Conservation (phyloP, 2,888 invertebrate genomes). For the Brachyptera putata region DNA sequence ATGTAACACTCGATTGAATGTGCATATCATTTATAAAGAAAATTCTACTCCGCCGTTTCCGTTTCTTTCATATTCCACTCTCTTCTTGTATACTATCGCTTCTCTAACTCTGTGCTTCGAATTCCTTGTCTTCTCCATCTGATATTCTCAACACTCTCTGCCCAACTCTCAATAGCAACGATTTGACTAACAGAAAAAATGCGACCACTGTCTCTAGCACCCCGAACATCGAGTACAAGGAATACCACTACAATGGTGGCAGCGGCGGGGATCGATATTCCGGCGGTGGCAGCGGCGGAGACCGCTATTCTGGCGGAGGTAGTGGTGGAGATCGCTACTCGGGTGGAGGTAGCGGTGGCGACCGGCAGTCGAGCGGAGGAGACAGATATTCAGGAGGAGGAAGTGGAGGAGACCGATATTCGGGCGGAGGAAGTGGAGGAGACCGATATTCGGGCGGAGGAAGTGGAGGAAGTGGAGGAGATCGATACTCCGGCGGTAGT, state of each 20-base stretch:
- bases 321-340: slow-evolving; percentile 1
- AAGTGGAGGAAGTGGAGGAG: neutral
- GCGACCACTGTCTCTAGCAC: slow-evolving; percentile 18
- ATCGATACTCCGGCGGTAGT: neutral
- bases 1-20: too few relatives aligned
- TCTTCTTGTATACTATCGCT: too few relatives aligned
- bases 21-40: too few relatives aligned
- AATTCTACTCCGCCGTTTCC: too few relatives aligned
- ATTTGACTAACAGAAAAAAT: neutral
- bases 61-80: too few relatives aligned
- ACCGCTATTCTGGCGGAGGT: too few relatives aligned
- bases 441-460: neutral
- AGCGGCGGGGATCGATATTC: neutral
- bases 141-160: neutral
- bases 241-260: slow-evolving; percentile 23
- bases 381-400: neutral
- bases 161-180: neutral
- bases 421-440: neutral
- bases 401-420: neutral
- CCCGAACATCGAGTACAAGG: slow-evolving; percentile 23
- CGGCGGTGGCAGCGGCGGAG: neutral
- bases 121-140: neutral
- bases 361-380: neutral
- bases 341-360: neutral
- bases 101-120: too few relatives aligned